These are phyloP conservation scores for Dromiciops gliroides DNA, from an alignment of 2,113 vertebrate genomes.

Conservation along the genomic window DNA sequence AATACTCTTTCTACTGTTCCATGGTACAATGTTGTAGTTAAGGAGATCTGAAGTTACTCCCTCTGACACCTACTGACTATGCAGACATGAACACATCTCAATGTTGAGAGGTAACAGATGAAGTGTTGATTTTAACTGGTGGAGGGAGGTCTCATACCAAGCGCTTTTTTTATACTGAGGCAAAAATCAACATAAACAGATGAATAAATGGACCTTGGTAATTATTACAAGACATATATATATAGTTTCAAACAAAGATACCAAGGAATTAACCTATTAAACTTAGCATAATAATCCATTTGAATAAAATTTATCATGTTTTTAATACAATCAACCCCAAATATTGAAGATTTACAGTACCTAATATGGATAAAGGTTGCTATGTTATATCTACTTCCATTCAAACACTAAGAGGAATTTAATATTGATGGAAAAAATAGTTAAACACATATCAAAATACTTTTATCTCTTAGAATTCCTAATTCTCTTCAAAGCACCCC, in stretches of 20 bases:
- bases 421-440: not conserved
- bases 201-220: not conserved
- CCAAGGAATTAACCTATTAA: not conserved
- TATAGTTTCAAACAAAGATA: not conserved
- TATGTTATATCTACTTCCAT: not conserved
- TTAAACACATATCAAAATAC: not conserved
- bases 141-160: not conserved
- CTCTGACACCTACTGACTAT: not conserved
- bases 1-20: not conserved
- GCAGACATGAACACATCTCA: not conserved
- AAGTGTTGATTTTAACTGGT: not conserved
- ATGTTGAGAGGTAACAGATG: not conserved
- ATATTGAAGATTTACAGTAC: not conserved
- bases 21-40: not conserved
- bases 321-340: not conserved
- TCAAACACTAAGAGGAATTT: not conserved
- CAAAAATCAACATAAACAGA: not conserved
- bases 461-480: not conserved
- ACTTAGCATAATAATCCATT: not conserved
- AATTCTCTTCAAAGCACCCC: not conserved
- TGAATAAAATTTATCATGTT: not conserved
- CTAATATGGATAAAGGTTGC: not conserved
- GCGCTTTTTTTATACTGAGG: not conserved
- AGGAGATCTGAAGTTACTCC: not conserved
- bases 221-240: not conserved